Evolutionary conservation across 2,797 vertebrate genomes (phyloP), one percentile per base, ranked within the genome.

Genomic region (Craterocephalus amniculus): DNA sequence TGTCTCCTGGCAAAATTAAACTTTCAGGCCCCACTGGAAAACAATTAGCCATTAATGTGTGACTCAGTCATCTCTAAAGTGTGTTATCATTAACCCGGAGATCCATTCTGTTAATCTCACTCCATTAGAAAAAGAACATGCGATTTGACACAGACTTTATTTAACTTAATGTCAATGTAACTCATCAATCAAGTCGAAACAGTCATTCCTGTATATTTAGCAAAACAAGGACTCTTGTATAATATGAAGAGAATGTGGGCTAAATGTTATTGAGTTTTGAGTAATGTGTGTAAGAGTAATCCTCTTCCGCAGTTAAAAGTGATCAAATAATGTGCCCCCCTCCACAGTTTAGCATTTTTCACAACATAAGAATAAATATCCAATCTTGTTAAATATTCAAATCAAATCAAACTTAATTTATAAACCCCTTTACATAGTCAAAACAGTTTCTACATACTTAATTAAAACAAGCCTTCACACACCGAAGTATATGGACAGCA

Each of bases 1-100:
- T 55, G 74, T 85, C 70, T 87, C 78, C 72, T 88, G 83, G 87
- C 85, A 83, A 80, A 87, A 67, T 38, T 1, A 60, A 74, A 83
- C 64, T 68, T 83, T 35, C 18, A 77, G 58, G 49, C 70, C 79
- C 72, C 24, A 73, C 67, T 70, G 85, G 84, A 88, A 81, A 64
- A 35, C 54, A 54, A 56, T 62, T 83, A 79, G 83, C 73, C 74
- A 51, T 82, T 75, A 79, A 56, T 32, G 66, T 67, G 68, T 88
- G 79, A 87, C 65, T 86, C 81, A 87, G 67, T 79, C 58, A 68
- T 79, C 55, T 79, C 60, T 61, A 18, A 60, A 56, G 62, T 74
- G 63, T 34, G 65, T 40, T 70, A 64, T 29, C 57, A 78, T 80
- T 69, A 67, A 70, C 34, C 16, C 27, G 14, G 12, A 29, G 38